These are phyloP conservation scores for Zaprionus camerounensis DNA, from an alignment of 1,140 invertebrate genomes.

Conservation along the genomic window DNA sequence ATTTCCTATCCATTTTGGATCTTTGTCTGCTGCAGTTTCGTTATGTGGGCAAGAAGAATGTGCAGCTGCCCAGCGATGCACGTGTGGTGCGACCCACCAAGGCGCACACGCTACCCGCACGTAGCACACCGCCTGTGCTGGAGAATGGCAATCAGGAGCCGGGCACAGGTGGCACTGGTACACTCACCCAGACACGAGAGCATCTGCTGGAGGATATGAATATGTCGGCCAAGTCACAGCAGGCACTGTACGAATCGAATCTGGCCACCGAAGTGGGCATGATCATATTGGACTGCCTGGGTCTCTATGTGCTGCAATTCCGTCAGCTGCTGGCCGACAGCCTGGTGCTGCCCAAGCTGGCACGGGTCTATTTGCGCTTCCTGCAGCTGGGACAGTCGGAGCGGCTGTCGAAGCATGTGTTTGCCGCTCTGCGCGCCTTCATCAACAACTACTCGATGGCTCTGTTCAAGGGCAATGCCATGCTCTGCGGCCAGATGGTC, in stretches of 20 bases:
- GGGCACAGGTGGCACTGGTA: conserved; percentile 85
- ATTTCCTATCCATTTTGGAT: conserved; percentile 79
- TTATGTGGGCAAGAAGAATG: conserved; percentile 92
- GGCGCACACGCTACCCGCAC: conserved; percentile 63
- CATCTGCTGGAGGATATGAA: conserved; percentile 85
- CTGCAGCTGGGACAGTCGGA: conserved; percentile 96
- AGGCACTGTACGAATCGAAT: conserved; percentile 91
- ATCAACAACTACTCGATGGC: conserved; percentile 95
- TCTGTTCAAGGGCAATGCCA: conserved; percentile 93
- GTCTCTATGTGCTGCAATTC: conserved; percentile 93
- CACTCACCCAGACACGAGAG: conserved; percentile 86
- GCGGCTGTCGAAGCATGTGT: conserved; percentile 94
- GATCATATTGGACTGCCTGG: conserved; percentile 93
- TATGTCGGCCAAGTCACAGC: conserved; percentile 57
- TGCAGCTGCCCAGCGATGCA: conserved; percentile 85
- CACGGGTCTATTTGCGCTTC: conserved; percentile 93
- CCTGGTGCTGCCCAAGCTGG: conserved; percentile 90
- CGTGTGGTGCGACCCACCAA: conserved; percentile 38
- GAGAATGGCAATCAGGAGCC: conserved; percentile 88
- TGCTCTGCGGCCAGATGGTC: conserved; percentile 93
- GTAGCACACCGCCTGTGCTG: conserved; percentile 43
- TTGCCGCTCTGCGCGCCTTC: conserved; percentile 94
- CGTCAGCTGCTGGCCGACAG: conserved; percentile 90
- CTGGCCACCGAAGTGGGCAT: conserved; percentile 95
- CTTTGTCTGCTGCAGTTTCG: conserved; percentile 93